phyloP scores from a whole-genome alignment of 2,888 invertebrate genomes.

The Adela reaumurella region DNA sequence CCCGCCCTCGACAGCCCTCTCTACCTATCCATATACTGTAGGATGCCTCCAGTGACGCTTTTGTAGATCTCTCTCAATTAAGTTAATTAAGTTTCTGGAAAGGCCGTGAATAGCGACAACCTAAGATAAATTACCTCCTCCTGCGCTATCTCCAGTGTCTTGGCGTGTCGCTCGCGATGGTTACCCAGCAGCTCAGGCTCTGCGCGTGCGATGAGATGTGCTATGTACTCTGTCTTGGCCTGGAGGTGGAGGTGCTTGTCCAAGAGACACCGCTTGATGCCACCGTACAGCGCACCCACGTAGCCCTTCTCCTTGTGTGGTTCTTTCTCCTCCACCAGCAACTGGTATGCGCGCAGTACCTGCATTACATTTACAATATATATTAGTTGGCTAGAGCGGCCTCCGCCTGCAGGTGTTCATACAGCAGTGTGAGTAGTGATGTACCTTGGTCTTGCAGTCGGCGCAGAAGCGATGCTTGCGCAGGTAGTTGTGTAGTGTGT shows the following conservation, averaged over 20 bases:
- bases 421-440: no score
- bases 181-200: slow-evolving; percentile 89
- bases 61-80: no score
- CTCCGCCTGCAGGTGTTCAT: no score
- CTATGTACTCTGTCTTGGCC: slow-evolving; percentile 85
- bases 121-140: slow-evolving; percentile 82
- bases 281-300: slow-evolving; percentile 80
- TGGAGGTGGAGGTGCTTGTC: slow-evolving; percentile 87
- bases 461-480: slow-evolving; percentile 92
- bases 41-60: no score
- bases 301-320: slow-evolving; percentile 87
- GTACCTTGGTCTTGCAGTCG: slow-evolving; percentile 89
- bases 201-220: slow-evolving; percentile 81
- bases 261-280: slow-evolving; percentile 80
- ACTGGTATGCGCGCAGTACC: slow-evolving; percentile 76
- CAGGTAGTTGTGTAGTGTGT: slow-evolving; percentile 85
- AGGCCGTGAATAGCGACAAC: no score
- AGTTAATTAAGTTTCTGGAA: neutral
- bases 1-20: no score
- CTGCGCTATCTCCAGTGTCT: slow-evolving; percentile 95
- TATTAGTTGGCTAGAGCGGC: no score
- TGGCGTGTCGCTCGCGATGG: slow-evolving; percentile 88
- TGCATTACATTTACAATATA: slow-evolving; percentile 15
- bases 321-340: slow-evolving; percentile 81
- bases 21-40: no score